Conservation (phyloP, 1,140 invertebrate species). For the Dreissena polymorpha region DNA sequence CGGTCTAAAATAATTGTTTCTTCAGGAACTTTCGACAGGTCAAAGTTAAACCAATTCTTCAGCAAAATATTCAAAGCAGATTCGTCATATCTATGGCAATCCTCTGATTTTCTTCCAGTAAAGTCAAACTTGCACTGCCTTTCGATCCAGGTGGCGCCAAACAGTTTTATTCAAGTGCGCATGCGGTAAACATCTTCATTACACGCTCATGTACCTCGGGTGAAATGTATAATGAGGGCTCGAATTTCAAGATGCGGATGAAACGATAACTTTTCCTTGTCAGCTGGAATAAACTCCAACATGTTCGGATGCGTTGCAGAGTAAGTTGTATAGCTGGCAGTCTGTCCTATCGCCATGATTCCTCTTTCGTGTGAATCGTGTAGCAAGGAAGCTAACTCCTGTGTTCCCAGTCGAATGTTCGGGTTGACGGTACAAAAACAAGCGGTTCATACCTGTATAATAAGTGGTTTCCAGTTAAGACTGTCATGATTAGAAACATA, state of each 20-base stretch:
- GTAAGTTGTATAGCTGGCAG: constrained; percentile 32
- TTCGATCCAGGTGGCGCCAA: constrained; percentile 38
- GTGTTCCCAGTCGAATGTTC: constrained; percentile 10
- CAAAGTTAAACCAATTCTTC: constrained; percentile 52
- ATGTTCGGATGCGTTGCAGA: constrained; percentile 51
- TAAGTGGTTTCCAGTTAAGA: too few relatives aligned
- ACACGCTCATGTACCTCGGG: constrained; percentile 39
- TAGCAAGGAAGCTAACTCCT: constrained; percentile 36
- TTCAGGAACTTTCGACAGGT: constrained; percentile 7
- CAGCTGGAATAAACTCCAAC: constrained; percentile 40
- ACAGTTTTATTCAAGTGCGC: too few relatives aligned
- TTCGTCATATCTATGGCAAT: too few relatives aligned
- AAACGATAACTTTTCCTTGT: constrained; percentile 37
- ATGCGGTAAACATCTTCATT: constrained; percentile 46
- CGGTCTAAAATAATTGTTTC: constrained; percentile 36
- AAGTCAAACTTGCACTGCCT: constrained; percentile 50
- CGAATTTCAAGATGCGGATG: too few relatives aligned
- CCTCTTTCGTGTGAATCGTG: constrained; percentile 53
- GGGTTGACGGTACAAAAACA: too few relatives aligned
- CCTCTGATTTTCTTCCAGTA: constrained; percentile 42
- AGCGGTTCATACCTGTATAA: too few relatives aligned
- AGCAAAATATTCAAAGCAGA: too few relatives aligned
- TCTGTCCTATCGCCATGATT: too few relatives aligned
- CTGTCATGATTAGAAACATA: too few relatives aligned
- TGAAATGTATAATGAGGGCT: constrained; percentile 41